A percentile compares a stretch with the other conserved stretches of the same genome.
These are phyloP conservation scores for Tragulus kanchil DNA, from an alignment of 2,113 vertebrate species.

Conservation along the genomic window DNA sequence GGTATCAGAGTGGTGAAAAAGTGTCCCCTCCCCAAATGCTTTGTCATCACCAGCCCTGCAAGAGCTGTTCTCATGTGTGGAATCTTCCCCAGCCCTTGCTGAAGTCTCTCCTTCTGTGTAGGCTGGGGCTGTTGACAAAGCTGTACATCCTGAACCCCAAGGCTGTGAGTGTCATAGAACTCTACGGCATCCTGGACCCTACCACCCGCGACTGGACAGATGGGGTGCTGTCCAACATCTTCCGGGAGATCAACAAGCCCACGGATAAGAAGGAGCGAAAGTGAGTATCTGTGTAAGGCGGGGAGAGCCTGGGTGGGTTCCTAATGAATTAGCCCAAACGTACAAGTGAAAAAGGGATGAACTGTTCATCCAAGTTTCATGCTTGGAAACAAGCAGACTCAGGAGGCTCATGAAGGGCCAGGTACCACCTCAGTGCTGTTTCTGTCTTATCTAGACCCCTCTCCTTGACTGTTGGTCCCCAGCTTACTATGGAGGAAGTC, in stretches of 20 bases:
- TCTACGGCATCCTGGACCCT: constrained; percentile 96
- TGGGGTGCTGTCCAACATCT: constrained; percentile 97
- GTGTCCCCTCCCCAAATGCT: not conserved
- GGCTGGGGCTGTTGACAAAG: constrained; percentile 94
- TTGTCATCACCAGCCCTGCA: accelerated
- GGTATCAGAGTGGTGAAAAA: too few species aligned
- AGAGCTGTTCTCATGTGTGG: accelerated
- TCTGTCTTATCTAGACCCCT: accelerated
- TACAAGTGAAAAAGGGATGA: not conserved
- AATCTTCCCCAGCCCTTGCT: not conserved
- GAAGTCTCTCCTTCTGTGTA: constrained; percentile 70
- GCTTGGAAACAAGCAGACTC: not conserved
- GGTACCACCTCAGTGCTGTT: not conserved
- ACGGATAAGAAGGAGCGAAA: constrained; percentile 96
- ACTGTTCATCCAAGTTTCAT: accelerated
- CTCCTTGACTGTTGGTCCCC: not conserved
- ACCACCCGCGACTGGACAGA: constrained; percentile 97
- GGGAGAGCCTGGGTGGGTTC: not conserved
- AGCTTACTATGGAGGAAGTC: not conserved
- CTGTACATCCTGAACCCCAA: constrained; percentile 96
- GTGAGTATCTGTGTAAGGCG: constrained; percentile 82
- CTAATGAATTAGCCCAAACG: accelerated
- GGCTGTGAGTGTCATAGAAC: constrained; percentile 96
- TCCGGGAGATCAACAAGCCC: constrained; percentile 96
- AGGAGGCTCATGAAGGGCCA: not conserved